Evolutionary conservation across 2,888 invertebrate species (phyloP), one percentile per base, ranked within the genome.

Genomic region (Drosophila rubida): DNA sequence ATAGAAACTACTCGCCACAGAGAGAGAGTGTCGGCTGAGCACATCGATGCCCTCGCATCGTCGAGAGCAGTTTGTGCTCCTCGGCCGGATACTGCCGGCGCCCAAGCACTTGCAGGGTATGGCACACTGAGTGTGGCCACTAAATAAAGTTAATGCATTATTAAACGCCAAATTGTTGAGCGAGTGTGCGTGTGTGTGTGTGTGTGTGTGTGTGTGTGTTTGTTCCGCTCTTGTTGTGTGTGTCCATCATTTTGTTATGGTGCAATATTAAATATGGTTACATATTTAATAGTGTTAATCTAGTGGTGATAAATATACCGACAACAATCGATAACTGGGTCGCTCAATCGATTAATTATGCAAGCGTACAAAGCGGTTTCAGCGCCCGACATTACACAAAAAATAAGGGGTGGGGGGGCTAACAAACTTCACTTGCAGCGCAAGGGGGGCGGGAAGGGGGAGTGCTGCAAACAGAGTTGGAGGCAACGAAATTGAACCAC

Each of bases 231-330:
- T 45, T 62, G 53, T 45, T 62, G 53, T 59, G 37, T 53, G 44
- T 53, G 60, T 19, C 51, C 27, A 61, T 54, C 60, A 48, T 61
- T 66, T 82, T 82, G 65, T 64, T 68, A 64, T 55, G 59, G 60
- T 55, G 44, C 69, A 65, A 64, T 71, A 75, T 87, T 75, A 58
- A 78, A 67, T 82, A 62, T 71, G 78, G 68, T 69, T 74, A 61
- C 80, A 74, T 77, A 86, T 74, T 82, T 80, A 67, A 87, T 77
- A 42, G 69, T 71, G 67, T 74, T 77, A 80, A 69, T 60, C 63
- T 19, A 48, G 23, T 51, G 71, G 42, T 70, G 62, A 80, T 69
- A 80, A 74, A 66, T 68, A 60, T 51, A 58, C 66, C 16, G 27
- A 60, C 45, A 74, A 60, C 45, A 74, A 84, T 84, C 71, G 66